Conservation (phyloP, 2,113 vertebrate genomes). For the Nesogale talazaci region DNA sequence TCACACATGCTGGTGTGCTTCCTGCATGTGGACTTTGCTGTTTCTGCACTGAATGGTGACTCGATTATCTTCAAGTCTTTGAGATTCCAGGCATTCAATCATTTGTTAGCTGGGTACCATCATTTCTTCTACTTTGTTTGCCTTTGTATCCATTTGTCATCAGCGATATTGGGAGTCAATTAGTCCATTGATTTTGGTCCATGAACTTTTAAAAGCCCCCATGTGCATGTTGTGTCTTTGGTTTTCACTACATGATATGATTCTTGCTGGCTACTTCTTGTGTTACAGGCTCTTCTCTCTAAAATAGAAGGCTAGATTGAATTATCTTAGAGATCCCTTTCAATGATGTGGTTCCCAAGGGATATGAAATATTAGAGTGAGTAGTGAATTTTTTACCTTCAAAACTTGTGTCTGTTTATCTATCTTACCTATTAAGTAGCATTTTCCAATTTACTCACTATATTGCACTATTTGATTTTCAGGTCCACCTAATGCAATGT, state of each 20-base stretch:
- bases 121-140: no score
- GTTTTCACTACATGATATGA: background rate
- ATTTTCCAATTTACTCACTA: background rate
- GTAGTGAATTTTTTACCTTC: background rate
- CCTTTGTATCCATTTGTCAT: no score
- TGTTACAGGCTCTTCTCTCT: background rate
- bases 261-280: background rate
- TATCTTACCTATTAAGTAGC: background rate
- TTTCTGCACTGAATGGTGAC: no score
- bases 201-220: no score
- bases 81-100: no score
- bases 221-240: no score
- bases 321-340: background rate
- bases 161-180: no score
- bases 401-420: background rate
- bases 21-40: no score
- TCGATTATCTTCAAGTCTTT: no score
- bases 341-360: background rate
- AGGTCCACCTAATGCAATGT: background rate
- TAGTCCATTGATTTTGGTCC: no score
- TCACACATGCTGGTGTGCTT: no score
- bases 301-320: background rate
- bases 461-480: background rate
- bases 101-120: no score
- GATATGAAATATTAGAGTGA: background rate